A percentile compares a stretch with the other conserved stretches of the same genome.
Evolutionary conservation across 2,888 invertebrate genomes (phyloP).

Genomic region (Scaeva pyrastri): DNA sequence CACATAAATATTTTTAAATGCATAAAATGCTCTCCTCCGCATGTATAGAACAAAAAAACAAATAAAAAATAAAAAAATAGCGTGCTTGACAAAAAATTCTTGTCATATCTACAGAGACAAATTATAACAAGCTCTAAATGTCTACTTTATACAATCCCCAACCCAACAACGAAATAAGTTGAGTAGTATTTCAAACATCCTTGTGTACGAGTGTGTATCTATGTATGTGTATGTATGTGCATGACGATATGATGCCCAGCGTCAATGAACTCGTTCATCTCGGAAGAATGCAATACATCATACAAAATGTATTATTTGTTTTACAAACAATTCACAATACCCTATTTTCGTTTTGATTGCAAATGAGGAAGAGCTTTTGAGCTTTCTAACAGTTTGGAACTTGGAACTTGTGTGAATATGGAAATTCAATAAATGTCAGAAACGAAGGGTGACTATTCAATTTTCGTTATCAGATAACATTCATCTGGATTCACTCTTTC

Average conservation of each 20-base stretch:
- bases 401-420: not conserved
- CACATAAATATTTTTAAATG: not conserved
- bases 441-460: too few relatives aligned
- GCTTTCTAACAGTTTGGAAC: not conserved
- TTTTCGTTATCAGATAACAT: too few relatives aligned
- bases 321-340: not conserved
- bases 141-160: constrained; percentile 10
- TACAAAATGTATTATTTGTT: constrained; percentile 8
- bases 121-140: constrained; percentile 67
- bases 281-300: constrained; percentile 19
- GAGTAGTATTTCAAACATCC: constrained; percentile 19
- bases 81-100: constrained; percentile 69
- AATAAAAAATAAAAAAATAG: not conserved
- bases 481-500: too few relatives aligned
- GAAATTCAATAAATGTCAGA: too few relatives aligned
- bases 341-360: not conserved
- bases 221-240: constrained; percentile 26
- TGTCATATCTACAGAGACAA: constrained; percentile 74
- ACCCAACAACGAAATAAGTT: constrained; percentile 23
- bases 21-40: constrained; percentile 39
- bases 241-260: constrained; percentile 44
- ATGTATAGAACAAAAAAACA: not conserved
- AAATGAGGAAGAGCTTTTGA: not conserved
- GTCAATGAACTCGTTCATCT: constrained; percentile 68
- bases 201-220: constrained; percentile 9